Evolutionary conservation across 2,888 invertebrate genomes (phyloP).

Genomic region (Noctuana brunneofusca): DNA sequence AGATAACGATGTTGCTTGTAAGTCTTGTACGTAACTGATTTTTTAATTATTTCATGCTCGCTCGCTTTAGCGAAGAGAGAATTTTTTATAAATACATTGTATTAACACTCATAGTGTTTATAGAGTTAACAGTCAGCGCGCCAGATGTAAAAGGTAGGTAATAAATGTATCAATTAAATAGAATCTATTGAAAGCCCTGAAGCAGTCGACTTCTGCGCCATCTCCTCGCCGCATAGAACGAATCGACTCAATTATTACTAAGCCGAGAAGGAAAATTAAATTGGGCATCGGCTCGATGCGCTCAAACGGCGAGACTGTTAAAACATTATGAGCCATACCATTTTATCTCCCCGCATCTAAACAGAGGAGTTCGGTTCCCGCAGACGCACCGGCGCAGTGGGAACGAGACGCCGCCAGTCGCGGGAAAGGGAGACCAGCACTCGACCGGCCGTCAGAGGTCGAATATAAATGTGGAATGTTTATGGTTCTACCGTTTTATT

Average conservation of each 20-base stretch:
- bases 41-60: not conserved
- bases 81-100: not conserved
- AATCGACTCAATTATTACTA: slow-evolving; percentile 76
- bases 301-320: slow-evolving; percentile 72
- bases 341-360: slow-evolving; percentile 77
- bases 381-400: slow-evolving; percentile 76
- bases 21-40: not conserved
- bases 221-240: slow-evolving; percentile 67
- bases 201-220: slow-evolving; percentile 55
- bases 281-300: slow-evolving; percentile 61
- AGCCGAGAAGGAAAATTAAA: slow-evolving; percentile 75
- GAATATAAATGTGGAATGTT: slow-evolving; percentile 83
- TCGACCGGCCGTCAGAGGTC: slow-evolving; percentile 77
- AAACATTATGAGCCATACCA: slow-evolving; percentile 79
- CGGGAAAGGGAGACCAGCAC: slow-evolving; percentile 52
- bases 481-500: slow-evolving; percentile 83
- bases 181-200: slow-evolving; percentile 63
- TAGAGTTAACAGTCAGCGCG: not conserved
- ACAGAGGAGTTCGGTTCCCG: slow-evolving; percentile 60
- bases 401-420: slow-evolving; percentile 54
- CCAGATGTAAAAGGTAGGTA: slow-evolving; percentile 51
- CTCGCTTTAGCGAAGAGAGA: not conserved
- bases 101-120: not conserved
- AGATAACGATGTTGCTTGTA: no score
- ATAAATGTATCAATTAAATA: slow-evolving; percentile 67